Conservation (phyloP, 2,888 invertebrate species). For the Drosophila ustulata region DNA sequence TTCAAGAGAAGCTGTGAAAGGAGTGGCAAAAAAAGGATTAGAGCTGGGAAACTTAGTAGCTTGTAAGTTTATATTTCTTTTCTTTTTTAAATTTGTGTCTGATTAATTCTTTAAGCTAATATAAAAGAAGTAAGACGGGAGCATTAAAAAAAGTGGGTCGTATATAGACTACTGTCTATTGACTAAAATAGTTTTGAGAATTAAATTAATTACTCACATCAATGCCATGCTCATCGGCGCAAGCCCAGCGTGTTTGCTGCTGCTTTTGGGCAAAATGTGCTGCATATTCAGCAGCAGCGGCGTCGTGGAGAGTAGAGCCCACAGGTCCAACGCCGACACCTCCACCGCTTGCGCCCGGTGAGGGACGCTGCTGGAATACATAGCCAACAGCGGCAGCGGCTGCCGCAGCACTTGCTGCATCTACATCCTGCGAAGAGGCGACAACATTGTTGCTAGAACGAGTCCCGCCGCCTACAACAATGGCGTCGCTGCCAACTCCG, state of each 20-base stretch:
- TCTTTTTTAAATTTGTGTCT: too few species aligned
- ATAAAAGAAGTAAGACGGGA: too few species aligned
- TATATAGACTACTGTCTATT: too few species aligned
- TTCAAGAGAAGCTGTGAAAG: too few species aligned
- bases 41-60: too few species aligned
- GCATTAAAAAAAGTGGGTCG: too few species aligned
- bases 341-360: constrained; percentile 62
- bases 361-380: constrained; percentile 87
- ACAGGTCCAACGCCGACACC: constrained; percentile 63
- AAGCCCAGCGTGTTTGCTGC: constrained; percentile 92
- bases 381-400: constrained; percentile 93
- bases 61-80: too few species aligned
- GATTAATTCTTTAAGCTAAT: too few species aligned
- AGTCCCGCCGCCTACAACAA: constrained; percentile 53
- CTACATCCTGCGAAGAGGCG: constrained; percentile 89
- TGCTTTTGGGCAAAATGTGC: constrained; percentile 89
- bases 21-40: too few species aligned
- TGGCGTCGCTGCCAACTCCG: constrained; percentile 61
- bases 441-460: constrained; percentile 40
- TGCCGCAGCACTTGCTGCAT: constrained; percentile 87
- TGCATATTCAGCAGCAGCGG: constrained; percentile 88
- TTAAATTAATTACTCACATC: constrained; percentile 88
- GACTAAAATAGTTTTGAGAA: too few species aligned
- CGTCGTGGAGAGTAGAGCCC: constrained; percentile 87
- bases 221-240: constrained; percentile 94